Evolutionary conservation across 2,113 vertebrate species (phyloP), one percentile per base, ranked within the genome.

Genomic region (Plectropomus leopardus): DNA sequence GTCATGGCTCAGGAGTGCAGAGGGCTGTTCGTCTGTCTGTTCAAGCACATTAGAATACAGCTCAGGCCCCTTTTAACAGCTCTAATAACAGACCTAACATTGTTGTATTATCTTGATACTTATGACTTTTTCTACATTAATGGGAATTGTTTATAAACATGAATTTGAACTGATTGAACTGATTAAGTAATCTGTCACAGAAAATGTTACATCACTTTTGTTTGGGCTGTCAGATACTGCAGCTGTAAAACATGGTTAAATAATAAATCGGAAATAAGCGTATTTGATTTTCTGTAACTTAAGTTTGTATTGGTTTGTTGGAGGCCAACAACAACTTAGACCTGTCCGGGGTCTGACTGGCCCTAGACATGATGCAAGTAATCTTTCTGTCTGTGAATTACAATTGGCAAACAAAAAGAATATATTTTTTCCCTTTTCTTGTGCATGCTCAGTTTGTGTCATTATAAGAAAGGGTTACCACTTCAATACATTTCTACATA

Each of bases 11-110:
- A 86, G 48, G 23, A 68, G 66, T 69, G 63, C 66, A 72, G 81
- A 21, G 32, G 71, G 47, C 17, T 15, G 75, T 17, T 78, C 88
- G n/a, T 54, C 85, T 10, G 40, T 68, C 92, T 95, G 84, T 78
- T 89, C 15, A 32, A 78, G 42, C 55, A 58, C 13, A 64, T 83
- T 45, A 82, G 59, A 69, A 63, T 24, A 7, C 0, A 76, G 3
- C 21, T 8, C 17, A n/a, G 57, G 32, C 14, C 1, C 5, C 15
- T 1, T 59, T n/a, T 34, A 59, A 59, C 36, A 16, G 14, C 59
- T 61, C 1, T 23, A 42, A 55, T 24, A 7, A 63, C 14, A 5
- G 4, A 23, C 4, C 7, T 7, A 14, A 40, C 36, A n/a, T n/a
- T 42, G 4, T 36, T 24, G 23, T 36, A 51, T 51, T 16, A 63